Conservation (phyloP, 2,888 invertebrate genomes). For the Empis stercorea region DNA sequence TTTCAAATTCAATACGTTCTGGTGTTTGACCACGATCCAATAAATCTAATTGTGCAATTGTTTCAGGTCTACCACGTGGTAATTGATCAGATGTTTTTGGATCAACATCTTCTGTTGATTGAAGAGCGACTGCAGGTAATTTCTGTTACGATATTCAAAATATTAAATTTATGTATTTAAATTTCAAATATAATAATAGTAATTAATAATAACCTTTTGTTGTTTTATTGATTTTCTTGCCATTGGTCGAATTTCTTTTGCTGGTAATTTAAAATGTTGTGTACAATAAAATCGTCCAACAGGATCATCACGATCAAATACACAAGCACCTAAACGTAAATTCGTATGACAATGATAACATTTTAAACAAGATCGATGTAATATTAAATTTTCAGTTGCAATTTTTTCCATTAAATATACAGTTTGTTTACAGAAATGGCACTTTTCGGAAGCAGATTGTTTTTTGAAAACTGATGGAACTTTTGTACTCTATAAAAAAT, state of each 20-base stretch:
- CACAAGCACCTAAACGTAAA: constrained; percentile 62
- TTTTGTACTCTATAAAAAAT: constrained; percentile 40
- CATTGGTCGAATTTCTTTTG: constrained; percentile 36
- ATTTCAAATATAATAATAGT: not conserved
- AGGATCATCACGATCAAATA: constrained; percentile 55
- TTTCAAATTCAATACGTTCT: constrained; percentile 69
- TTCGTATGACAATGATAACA: constrained; percentile 85
- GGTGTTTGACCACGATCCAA: constrained; percentile 49
- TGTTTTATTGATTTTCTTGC: constrained; percentile 18
- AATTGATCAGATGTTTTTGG: constrained; percentile 31
- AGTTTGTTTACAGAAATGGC: constrained; percentile 79
- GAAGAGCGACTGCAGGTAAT: constrained; percentile 3
- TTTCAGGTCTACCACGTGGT: constrained; percentile 34
- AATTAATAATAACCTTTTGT: constrained; percentile 19
- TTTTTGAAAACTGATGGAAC: constrained; percentile 46
- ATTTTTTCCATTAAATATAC: constrained; percentile 91
- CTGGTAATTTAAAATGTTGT: constrained; percentile 56
- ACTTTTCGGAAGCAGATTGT: constrained; percentile 58
- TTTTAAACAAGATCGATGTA: constrained; percentile 87
- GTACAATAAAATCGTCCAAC: constrained; percentile 61
- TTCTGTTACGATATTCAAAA: not conserved
- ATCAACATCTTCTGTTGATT: constrained; percentile 17
- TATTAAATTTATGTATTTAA: not conserved
- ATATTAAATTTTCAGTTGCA: constrained; percentile 76
- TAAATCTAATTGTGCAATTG: constrained; percentile 27